Evolutionary conservation across 2,113 vertebrate genomes (phyloP).

Genomic region (Telmatochromis brichardi): DNA sequence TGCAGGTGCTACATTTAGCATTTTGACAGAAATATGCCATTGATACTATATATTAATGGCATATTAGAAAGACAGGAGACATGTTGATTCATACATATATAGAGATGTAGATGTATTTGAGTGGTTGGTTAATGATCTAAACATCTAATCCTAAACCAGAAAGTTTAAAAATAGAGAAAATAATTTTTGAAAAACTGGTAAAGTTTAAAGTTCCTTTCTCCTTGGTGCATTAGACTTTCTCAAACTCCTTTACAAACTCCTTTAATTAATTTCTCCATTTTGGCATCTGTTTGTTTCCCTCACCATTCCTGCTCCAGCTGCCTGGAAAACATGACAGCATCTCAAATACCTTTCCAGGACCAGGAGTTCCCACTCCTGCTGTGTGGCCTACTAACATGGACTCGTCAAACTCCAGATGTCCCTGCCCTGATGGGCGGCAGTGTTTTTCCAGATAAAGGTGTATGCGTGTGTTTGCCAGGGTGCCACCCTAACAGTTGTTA

Average conservation of each 20-base stretch:
- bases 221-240: neutral
- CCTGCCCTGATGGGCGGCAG: neutral
- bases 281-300: conserved; percentile 33
- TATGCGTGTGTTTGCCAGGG: neutral
- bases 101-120: neutral
- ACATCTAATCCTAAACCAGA: neutral
- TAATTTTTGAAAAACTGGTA: neutral
- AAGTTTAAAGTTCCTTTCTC: neutral
- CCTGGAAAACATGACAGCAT: conserved; percentile 56
- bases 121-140: neutral
- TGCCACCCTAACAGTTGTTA: conserved; percentile 34
- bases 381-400: conserved; percentile 20
- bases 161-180: neutral
- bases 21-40: neutral
- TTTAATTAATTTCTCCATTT: neutral
- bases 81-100: neutral
- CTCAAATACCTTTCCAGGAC: conserved; percentile 11
- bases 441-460: neutral
- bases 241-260: neutral
- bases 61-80: neutral
- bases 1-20: neutral
- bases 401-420: conserved; percentile 37
- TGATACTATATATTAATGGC: neutral
- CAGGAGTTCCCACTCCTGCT: conserved; percentile 2
- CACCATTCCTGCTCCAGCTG: conserved; percentile 19